Percentiles rank a stretch among this genome's conserved stretches.
phyloP scores from a whole-genome alignment of 2,797 vertebrate genomes.

The Morus bassanus region DNA sequence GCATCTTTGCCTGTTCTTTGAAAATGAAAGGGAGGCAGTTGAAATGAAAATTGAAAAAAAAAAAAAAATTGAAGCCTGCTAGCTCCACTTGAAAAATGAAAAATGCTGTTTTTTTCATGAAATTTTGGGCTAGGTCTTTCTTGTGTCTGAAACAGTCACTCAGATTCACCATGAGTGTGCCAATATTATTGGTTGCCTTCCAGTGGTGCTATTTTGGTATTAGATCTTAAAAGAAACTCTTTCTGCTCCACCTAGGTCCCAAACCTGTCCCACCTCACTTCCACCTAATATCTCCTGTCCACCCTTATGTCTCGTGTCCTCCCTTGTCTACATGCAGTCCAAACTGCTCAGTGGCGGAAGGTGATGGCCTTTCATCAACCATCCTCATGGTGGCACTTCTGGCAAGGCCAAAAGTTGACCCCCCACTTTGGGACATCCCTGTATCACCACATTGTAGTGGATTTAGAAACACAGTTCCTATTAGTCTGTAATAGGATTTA shows the following conservation, averaged over 20 bases:
- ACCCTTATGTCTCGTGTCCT: rapidly evolving
- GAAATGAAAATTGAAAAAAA: not conserved
- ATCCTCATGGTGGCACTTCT: not conserved
- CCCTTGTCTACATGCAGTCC: not conserved
- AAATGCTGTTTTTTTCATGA: rapidly evolving
- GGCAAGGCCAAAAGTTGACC: not conserved
- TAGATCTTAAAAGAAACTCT: not conserved
- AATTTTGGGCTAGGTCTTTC: not conserved
- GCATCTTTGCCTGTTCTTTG: not conserved
- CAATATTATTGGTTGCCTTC: not conserved
- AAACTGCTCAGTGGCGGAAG: not conserved
- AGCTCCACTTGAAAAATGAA: not conserved
- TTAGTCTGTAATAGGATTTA: not conserved
- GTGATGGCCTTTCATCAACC: not conserved
- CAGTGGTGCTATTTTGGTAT: not conserved
- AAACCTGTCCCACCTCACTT: not conserved
- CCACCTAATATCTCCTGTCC: not conserved
- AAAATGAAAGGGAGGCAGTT: not conserved
- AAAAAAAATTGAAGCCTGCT: not conserved
- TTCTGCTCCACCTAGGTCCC: not conserved
- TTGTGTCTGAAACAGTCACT: not conserved
- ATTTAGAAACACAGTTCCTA: not conserved
- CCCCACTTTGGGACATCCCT: not conserved
- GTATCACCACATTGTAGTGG: too few species aligned
- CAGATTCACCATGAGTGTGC: not conserved